Base-by-base conservation (phyloP, 2,113 vertebrate species). In the Apistogramma diplotaenia region DNA sequence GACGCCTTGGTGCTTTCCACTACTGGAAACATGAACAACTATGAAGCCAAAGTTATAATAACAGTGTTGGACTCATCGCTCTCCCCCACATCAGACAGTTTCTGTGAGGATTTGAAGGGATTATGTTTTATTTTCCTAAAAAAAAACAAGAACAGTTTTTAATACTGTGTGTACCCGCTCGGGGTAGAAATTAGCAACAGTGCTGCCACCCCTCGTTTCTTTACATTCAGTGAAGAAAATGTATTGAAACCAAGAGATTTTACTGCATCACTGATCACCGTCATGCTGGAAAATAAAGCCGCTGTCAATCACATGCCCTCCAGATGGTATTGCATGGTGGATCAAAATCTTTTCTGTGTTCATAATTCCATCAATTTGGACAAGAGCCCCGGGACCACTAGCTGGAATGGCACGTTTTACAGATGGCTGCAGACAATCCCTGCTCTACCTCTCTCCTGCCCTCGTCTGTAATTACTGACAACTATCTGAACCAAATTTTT, bases 111-210 rank as follows among this genome's bases (percentile, higher is more conserved):
- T 72, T 72, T n/a, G 59, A 27, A 46, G 21, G 61, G 3, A 46
- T 18, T 67, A 46, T 7, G 43, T 0, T 65, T 65, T 65, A 43
- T 43, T 65, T 43, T 16, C 21, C 35, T 13, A 2, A 33, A 33
- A 33, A 33, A 31, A 31, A 31, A 40, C 23, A 62, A 35, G 2
- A 40, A 43, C 61, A 25, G 0, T 21, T 43, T 65, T 18, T 65
- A 18, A 0, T 43, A 1, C 43, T 18, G 35, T 43, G 60, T 43
- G 21, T 16, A 43, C n/a, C 4, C 25, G 35, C 21, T 25, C 35
- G 0, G 60, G 21, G 21, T 65, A 0, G 0, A 65, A 65, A 65
- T 46, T 65, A 46, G 61, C 61, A 18, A 0, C 8, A 25, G 61
- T 65, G 25, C 37, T 65, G 37, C 16, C 35, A 0, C 13, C 21